Conservation (phyloP, 35 echinoderm and acorn worm species). For the Ophioderma brevispina region DNA sequence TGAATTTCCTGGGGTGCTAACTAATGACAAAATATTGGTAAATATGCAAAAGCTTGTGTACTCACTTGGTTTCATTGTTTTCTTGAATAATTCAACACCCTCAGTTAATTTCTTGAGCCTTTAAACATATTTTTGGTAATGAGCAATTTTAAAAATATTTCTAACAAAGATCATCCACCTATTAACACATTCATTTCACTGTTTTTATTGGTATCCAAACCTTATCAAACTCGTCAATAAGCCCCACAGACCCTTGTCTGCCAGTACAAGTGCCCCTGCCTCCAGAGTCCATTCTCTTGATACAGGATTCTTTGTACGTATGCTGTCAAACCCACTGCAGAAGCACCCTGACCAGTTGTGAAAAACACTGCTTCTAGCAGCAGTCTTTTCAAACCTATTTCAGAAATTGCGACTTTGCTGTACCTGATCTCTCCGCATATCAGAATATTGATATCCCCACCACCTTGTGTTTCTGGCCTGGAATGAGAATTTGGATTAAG, state of each 20-base stretch:
- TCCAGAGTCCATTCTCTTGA: slow-evolving; percentile 96
- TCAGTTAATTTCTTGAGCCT: no score
- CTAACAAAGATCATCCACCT: no score
- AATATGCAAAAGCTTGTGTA: no score
- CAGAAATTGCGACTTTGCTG: slow-evolving; percentile 98
- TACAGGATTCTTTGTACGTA: slow-evolving; percentile 96
- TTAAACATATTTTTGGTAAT: no score
- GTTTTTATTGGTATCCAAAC: no score
- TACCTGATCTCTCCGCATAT: slow-evolving; percentile 93
- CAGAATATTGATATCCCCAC: slow-evolving; percentile 98
- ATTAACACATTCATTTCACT: no score
- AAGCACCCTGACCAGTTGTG: slow-evolving; percentile 97
- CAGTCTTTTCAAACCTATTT: slow-evolving; percentile 98
- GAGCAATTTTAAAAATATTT: no score
- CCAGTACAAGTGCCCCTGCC: slow-evolving; percentile 92
- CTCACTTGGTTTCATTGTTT: no score
- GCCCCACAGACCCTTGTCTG: slow-evolving; percentile 93
- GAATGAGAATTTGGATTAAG: no score
- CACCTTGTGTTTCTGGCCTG: slow-evolving; percentile 97
- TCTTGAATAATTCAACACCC: no score
- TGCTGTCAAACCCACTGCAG: slow-evolving; percentile 96
- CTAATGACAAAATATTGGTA: no score
- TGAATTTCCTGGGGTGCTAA: no score
- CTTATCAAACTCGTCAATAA: slow-evolving; percentile 99
- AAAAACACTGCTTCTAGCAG: slow-evolving; percentile 85